phyloP scores from a whole-genome alignment of 2,888 invertebrate species.

The Lepidonotus clava region DNA sequence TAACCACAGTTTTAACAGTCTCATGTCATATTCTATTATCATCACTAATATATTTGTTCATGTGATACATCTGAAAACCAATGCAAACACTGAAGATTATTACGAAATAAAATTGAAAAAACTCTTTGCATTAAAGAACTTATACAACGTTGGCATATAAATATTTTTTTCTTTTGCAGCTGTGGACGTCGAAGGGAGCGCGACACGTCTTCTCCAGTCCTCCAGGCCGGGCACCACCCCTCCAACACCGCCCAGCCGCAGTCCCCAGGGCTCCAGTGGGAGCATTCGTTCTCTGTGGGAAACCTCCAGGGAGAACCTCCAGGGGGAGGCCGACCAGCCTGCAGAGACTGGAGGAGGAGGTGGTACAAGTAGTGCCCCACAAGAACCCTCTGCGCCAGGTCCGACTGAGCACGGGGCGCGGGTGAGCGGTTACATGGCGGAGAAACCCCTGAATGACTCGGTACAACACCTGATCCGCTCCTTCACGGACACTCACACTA shows the following conservation, averaged over 20 bases:
- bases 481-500: neutral
- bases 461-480: constrained; percentile 12
- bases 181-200: constrained; percentile 54
- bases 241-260: no score
- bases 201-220: constrained; percentile 49
- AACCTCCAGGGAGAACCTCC: neutral
- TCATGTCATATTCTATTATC: no score
- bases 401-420: neutral
- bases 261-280: neutral
- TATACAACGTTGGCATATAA: no score
- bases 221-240: neutral
- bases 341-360: neutral
- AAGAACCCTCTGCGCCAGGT: neutral
- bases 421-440: neutral
- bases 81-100: no score
- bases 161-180: constrained; percentile 52
- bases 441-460: constrained; percentile 1
- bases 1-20: no score
- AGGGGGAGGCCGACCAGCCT: neutral
- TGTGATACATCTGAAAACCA: no score
- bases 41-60: no score
- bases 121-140: no score
- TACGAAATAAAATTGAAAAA: no score
- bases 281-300: constrained; percentile 21
- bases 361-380: neutral